A percentile compares a stretch with the other conserved stretches of the same genome.
Evolutionary conservation across 2,113 vertebrate species (phyloP).

Genomic region (Nycticorax nycticorax): DNA sequence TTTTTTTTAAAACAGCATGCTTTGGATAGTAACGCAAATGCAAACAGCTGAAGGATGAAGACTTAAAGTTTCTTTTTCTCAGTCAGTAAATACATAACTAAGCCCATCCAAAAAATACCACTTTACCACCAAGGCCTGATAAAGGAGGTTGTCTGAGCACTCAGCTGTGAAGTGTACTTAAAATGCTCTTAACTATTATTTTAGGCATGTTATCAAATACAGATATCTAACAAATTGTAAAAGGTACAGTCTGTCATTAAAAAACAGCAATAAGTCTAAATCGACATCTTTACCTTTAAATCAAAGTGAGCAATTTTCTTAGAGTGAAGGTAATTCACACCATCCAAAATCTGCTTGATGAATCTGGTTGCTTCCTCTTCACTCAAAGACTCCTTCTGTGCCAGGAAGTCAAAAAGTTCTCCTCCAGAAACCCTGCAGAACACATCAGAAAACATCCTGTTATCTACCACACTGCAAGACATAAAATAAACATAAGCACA

Average conservation of each 20-base stretch:
- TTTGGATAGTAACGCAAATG: background rate
- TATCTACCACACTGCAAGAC: background rate
- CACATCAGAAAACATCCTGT: background rate
- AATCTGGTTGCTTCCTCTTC: conserved; percentile 97
- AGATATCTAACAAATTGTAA: background rate
- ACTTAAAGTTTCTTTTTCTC: background rate
- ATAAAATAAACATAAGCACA: background rate
- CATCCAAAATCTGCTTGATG: conserved; percentile 95
- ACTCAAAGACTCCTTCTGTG: conserved; percentile 94
- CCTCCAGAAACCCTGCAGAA: conserved; percentile 91
- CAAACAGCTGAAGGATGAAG: background rate
- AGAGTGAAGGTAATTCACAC: conserved; percentile 91
- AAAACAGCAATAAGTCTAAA: background rate
- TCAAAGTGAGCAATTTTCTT: conserved; percentile 95
- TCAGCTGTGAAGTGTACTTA: background rate
- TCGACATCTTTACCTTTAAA: conserved; percentile 84
- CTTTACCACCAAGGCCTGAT: background rate
- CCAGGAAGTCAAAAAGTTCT: conserved; percentile 96
- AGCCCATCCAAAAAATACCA: background rate
- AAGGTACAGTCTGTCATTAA: background rate
- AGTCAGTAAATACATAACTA: background rate
- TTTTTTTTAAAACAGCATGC: background rate
- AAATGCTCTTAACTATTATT: background rate
- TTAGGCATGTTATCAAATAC: background rate
- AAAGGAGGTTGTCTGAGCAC: background rate